Evolutionary conservation across 2,797 vertebrate species (phyloP).

Genomic region (Sparidentex hasta): DNA sequence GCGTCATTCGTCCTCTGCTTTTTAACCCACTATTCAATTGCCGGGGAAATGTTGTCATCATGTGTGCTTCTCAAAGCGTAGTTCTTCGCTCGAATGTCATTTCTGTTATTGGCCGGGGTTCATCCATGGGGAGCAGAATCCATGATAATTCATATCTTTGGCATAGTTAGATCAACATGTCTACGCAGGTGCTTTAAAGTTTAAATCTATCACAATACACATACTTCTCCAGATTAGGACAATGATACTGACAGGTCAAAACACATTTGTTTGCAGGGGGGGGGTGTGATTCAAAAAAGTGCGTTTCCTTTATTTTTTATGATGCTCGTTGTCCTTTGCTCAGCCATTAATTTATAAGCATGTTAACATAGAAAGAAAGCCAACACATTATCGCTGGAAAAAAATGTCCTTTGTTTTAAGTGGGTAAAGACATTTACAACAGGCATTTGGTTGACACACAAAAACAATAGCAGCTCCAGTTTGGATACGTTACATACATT

Average conservation of each 20-base stretch:
- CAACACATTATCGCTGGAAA: background rate
- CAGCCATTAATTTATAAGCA: constrained; percentile 2
- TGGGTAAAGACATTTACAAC: background rate
- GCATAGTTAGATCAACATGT: background rate
- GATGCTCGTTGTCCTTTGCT: constrained; percentile 5
- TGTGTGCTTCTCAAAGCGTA: background rate
- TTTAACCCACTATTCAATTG: background rate
- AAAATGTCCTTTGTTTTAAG: constrained; percentile 4
- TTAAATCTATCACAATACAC: background rate
- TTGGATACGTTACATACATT: constrained; percentile 19
- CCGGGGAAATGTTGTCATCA: constrained; percentile 41
- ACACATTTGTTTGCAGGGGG: background rate
- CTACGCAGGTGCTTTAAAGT: background rate
- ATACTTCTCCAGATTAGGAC: constrained; percentile 1
- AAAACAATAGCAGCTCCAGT: constrained; percentile 9
- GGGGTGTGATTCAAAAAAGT: background rate
- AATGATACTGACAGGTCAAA: background rate
- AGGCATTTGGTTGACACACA: background rate
- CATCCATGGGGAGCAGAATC: background rate
- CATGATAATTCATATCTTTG: background rate
- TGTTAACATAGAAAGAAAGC: constrained; percentile 13
- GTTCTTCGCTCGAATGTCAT: background rate
- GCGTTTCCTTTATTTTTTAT: constrained; percentile 5
- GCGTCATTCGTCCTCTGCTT: background rate
- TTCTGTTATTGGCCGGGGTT: background rate